A percentile compares a stretch with the other conserved stretches of the same genome.
These are phyloP conservation scores for Caerostris extrusa DNA, from an alignment of 1,140 invertebrate species.

Conservation along the genomic window DNA sequence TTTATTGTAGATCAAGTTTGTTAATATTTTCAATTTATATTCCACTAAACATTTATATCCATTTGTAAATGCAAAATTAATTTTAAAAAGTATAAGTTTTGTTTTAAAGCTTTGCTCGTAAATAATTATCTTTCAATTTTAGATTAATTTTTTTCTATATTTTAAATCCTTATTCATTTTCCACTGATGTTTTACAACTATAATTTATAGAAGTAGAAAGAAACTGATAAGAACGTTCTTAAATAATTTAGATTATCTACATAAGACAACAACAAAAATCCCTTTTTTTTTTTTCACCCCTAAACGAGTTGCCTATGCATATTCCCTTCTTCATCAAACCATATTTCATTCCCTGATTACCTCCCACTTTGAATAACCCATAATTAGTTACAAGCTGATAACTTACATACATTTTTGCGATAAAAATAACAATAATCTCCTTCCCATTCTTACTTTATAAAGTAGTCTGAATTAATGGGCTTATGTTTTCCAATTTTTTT, in stretches of 20 bases:
- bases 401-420: slow-evolving; percentile 9
- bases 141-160: too few relatives aligned
- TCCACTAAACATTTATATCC: too few relatives aligned
- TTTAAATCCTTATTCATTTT: too few relatives aligned
- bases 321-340: background rate
- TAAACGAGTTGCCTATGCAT: background rate
- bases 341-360: background rate
- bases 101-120: too few relatives aligned
- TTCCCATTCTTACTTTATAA: background rate
- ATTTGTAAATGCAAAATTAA: too few relatives aligned
- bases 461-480: slow-evolving; percentile 26
- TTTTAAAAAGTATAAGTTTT: too few relatives aligned
- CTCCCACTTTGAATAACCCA: background rate
- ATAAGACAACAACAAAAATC: background rate
- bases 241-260: background rate
- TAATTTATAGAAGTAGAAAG: too few relatives aligned
- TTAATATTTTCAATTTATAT: too few relatives aligned
- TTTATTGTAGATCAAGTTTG: too few relatives aligned
- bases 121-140: too few relatives aligned
- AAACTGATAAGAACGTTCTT: too few relatives aligned
- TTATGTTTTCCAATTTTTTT: slow-evolving; percentile 15
- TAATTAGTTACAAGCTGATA: slow-evolving; percentile 39
- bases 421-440: slow-evolving; percentile 6
- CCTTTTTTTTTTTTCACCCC: background rate
- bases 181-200: too few relatives aligned